phyloP scores from a whole-genome alignment of 2,888 invertebrate genomes.

The Tinea semifulvella region DNA sequence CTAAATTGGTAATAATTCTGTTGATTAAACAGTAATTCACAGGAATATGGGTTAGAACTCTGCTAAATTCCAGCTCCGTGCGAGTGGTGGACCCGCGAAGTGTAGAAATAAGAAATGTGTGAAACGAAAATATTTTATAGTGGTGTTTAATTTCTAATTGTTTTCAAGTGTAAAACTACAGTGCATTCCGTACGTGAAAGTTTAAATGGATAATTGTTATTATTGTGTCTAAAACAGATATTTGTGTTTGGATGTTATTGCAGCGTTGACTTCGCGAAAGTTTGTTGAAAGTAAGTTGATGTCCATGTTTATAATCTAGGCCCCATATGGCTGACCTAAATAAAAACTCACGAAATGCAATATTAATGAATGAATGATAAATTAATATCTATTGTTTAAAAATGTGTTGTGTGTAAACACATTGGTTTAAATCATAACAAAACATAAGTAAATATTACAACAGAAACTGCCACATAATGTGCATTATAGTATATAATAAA shows the following conservation, averaged over 20 bases:
- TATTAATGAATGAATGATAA: too few relatives aligned
- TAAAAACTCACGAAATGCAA: too few relatives aligned
- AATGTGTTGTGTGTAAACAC: too few relatives aligned
- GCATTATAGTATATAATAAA: too few relatives aligned
- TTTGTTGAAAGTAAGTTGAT: background rate
- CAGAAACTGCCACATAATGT: too few relatives aligned
- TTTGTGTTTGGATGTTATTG: conserved; percentile 5
- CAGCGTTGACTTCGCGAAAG: background rate
- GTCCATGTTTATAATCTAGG: too few relatives aligned
- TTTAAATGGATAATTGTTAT: conserved; percentile 8
- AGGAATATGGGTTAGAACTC: conserved; percentile 60
- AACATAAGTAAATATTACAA: too few relatives aligned
- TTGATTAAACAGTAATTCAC: conserved; percentile 56
- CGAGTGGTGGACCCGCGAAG: background rate
- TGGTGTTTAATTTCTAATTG: conserved; percentile 6
- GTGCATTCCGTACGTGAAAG: conserved; percentile 15
- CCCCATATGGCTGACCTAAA: too few relatives aligned
- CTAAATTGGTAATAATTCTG: conserved; percentile 63
- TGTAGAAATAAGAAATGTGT: background rate
- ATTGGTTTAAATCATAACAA: too few relatives aligned
- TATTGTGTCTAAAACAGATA: background rate
- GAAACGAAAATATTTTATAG: background rate
- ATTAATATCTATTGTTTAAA: too few relatives aligned
- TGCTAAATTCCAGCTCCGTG: conserved; percentile 18
- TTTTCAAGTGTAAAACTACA: background rate